These are phyloP conservation scores for Drosophila lacertosa DNA, from an alignment of 1,140 invertebrate species.

Conservation along the genomic window DNA sequence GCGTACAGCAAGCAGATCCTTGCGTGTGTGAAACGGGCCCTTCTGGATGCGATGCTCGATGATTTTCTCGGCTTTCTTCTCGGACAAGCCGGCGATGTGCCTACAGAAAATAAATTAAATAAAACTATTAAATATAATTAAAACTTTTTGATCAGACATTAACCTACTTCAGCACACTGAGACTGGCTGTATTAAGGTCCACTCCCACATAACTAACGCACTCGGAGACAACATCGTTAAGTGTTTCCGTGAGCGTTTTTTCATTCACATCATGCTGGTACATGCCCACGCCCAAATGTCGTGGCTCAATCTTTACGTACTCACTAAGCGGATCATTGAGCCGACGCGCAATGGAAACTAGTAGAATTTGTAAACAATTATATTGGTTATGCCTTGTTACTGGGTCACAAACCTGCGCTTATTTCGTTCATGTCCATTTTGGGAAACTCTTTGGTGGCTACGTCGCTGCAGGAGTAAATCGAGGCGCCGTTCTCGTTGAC, in stretches of 20 bases:
- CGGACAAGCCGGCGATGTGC: slow-evolving; percentile 92
- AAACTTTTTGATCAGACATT: no score
- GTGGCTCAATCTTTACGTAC: slow-evolving; percentile 96
- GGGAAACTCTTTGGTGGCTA: slow-evolving; percentile 93
- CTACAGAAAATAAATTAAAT: slow-evolving; percentile 80
- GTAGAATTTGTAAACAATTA: slow-evolving; percentile 22
- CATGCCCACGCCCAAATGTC: slow-evolving; percentile 95
- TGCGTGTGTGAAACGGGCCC: slow-evolving; percentile 89
- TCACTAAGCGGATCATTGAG: slow-evolving; percentile 95
- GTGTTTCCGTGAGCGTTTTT: slow-evolving; percentile 88
- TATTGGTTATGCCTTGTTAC: background rate
- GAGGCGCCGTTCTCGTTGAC: slow-evolving; percentile 95
- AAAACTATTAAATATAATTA: background rate
- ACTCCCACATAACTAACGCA: slow-evolving; percentile 97
- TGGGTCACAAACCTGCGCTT: slow-evolving; percentile 87
- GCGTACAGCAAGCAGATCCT: no score
- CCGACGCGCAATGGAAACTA: slow-evolving; percentile 92
- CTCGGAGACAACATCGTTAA: slow-evolving; percentile 91
- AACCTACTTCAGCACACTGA: slow-evolving; percentile 89
- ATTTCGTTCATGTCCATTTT: slow-evolving; percentile 91
- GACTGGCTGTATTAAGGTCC: slow-evolving; percentile 93
- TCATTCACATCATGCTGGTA: slow-evolving; percentile 96
- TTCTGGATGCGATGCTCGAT: slow-evolving; percentile 89
- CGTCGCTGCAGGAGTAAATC: slow-evolving; percentile 93
- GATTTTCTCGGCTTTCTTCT: slow-evolving; percentile 90